Base-by-base conservation (phyloP, 1,140 invertebrate genomes). In the Drosophila bifasciata region DNA sequence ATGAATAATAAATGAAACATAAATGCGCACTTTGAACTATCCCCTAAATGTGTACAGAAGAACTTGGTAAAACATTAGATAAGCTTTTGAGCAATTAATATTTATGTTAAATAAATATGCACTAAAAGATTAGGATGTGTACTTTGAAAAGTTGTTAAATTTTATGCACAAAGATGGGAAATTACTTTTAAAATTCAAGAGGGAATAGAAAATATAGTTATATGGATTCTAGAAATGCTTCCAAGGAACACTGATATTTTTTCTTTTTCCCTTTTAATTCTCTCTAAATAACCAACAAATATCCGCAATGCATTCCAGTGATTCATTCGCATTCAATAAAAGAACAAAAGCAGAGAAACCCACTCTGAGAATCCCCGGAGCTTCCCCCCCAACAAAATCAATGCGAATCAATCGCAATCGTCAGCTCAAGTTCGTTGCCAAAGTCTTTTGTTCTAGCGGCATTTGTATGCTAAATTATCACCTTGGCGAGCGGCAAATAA, bases 371-470 rank as follows among this genome's bases (percentile, higher is more conserved):
- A 21, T 2, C 23, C n/a, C n/a, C n/a, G n/a, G n/a, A n/a, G n/a
- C n/a, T 48, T 1, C 19, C 19, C n/a, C n/a, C 39, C 25, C 52
- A 19, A 16, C 15, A 39, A 15, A 64, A 45, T 28, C 28, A 66
- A 67, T n/a, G 64, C 60, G 62, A 15, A 32, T 13, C 17, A 32
- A 8, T 21, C 19, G 36, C 15, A 17, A 32, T 48, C 21, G 36
- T 13, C 17, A 49, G 32, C 17, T 3, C 49, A 62, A 89, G 84
- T 89, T 89, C 49, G 85, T 69, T 61, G 71, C 50, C 49, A 59
- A 80, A 89, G 76, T 89, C 85, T 80, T 89, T 89, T 89, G 84
- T 89, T 85, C 68, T 80, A 81, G 32, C 57, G 9, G 36, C 25
- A 70, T 83, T 85, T 72, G 48, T 60, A 73, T 66, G 63, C 67